Percentiles rank a stretch among this genome's conserved stretches.
Conservation (phyloP, 2,113 vertebrate genomes). For the Brachypteracias leptosomus region DNA sequence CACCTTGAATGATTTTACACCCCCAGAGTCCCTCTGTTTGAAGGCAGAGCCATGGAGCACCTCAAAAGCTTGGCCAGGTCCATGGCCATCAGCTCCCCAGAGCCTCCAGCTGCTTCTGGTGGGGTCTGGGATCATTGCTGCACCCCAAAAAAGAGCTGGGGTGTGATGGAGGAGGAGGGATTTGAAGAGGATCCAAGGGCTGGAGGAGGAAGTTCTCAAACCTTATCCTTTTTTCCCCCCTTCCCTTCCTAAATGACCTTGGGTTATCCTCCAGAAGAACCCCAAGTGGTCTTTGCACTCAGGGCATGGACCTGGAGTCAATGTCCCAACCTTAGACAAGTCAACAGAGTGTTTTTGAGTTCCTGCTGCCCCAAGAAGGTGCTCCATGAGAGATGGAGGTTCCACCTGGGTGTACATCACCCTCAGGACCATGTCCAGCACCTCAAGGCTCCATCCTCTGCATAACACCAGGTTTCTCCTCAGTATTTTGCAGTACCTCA, state of each 20-base stretch:
- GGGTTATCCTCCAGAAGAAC: background rate
- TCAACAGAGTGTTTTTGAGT: no score
- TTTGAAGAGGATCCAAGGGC: no score
- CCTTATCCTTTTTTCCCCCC: background rate
- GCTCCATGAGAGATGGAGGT: background rate
- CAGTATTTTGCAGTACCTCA: conserved; percentile 92
- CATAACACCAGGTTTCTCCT: fast-evolving
- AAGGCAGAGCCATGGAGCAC: background rate
- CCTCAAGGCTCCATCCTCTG: fast-evolving
- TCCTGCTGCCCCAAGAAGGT: background rate
- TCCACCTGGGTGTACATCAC: fast-evolving
- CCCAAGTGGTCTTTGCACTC: background rate
- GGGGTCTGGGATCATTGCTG: background rate
- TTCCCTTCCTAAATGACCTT: background rate
- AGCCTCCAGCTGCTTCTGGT: background rate
- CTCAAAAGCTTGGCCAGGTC: fast-evolving
- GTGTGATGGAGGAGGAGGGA: background rate
- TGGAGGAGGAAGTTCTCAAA: background rate
- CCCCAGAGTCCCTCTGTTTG: background rate
- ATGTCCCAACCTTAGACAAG: background rate
- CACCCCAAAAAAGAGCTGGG: background rate
- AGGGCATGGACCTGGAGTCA: no score
- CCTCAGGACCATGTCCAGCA: background rate
- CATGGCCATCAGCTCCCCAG: fast-evolving
- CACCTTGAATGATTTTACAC: no score